Percentiles rank a stretch among this genome's conserved stretches.
These are phyloP conservation scores for Zaprionus kolodkinae DNA, from an alignment of 1,140 invertebrate genomes.

Conservation along the genomic window DNA sequence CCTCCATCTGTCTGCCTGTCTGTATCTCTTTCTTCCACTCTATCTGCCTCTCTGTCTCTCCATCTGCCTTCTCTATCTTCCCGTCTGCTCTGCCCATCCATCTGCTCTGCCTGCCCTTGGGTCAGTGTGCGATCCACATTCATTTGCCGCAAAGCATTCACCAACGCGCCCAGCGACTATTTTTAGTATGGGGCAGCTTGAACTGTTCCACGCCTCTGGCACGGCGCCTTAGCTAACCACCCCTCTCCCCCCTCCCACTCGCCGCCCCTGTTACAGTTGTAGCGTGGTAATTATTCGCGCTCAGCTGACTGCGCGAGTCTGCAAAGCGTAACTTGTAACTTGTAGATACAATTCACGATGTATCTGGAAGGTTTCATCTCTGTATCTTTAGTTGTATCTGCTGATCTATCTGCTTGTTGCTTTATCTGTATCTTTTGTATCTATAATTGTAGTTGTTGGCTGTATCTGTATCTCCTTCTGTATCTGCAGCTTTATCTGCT, in stretches of 20 bases:
- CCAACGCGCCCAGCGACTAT: conserved; percentile 45
- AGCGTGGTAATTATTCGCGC: conserved; percentile 80
- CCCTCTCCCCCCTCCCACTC: neutral
- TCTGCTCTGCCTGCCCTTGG: conserved; percentile 17
- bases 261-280: neutral
- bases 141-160: conserved; percentile 60
- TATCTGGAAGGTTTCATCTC: conserved; percentile 31
- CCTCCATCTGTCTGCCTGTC: neutral
- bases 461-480: neutral
- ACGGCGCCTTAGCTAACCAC: conserved; percentile 52
- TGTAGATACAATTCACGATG: conserved; percentile 75
- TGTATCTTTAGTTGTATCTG: neutral
- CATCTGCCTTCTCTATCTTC: neutral
- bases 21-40: too few relatives aligned
- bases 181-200: conserved; percentile 47
- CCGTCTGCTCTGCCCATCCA: neutral
- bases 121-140: conserved; percentile 66
- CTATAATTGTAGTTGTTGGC: neutral
- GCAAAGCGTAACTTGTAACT: conserved; percentile 81
- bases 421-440: neutral
- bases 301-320: conserved; percentile 79
- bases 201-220: conserved; percentile 46
- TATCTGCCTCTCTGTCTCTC: neutral
- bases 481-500: neutral
- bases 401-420: neutral